These are phyloP conservation scores for Rhea pennata DNA, from an alignment of 2,113 vertebrate genomes.

Conservation along the genomic window DNA sequence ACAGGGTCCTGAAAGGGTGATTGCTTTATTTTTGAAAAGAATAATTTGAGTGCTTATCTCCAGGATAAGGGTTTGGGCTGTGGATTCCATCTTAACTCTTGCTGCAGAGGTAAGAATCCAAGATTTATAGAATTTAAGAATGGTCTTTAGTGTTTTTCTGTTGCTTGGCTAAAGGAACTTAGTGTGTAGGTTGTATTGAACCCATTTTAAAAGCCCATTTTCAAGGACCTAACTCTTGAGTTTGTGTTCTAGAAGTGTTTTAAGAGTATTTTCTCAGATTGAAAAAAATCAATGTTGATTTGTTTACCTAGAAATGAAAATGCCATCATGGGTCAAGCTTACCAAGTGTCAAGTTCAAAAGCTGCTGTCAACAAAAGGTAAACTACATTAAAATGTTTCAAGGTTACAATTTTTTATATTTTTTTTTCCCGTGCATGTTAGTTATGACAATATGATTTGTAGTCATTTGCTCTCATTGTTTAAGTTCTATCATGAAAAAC, in stretches of 20 bases:
- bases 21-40: neutral
- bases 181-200: neutral
- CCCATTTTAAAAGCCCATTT: neutral
- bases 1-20: neutral
- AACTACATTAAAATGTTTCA: neutral
- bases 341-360: conserved; percentile 53
- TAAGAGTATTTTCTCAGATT: neutral
- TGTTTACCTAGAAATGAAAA: conserved; percentile 53
- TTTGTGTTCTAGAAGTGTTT: neutral
- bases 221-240: neutral
- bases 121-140: neutral
- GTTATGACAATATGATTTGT: neutral
- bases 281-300: neutral
- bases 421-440: neutral
- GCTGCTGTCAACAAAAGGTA: conserved; percentile 75
- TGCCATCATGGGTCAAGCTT: conserved; percentile 76
- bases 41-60: neutral
- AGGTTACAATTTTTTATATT: too few relatives aligned
- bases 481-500: neutral
- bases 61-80: neutral
- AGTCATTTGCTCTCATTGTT: neutral
- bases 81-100: neutral
- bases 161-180: neutral
- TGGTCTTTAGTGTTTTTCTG: neutral
- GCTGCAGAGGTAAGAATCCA: neutral